Conservation (phyloP, 2,113 vertebrate genomes). For the Heteronetta atricapilla region DNA sequence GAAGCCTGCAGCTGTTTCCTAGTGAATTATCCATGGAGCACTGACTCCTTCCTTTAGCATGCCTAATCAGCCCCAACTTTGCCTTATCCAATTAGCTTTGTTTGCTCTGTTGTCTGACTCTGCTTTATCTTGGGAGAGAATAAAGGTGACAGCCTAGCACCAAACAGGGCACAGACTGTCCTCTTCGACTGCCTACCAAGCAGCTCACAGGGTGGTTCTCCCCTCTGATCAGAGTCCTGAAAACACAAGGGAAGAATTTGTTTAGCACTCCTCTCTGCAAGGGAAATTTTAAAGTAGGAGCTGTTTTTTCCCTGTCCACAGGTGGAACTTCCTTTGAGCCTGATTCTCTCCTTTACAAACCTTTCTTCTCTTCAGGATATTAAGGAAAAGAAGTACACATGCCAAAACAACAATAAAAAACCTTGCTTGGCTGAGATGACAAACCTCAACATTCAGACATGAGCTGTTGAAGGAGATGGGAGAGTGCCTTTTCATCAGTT, state of each 20-base stretch:
- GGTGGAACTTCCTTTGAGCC: neutral
- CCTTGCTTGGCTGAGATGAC: neutral
- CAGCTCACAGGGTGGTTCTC: neutral
- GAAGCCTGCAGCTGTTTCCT: constrained; percentile 52
- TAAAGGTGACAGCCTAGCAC: constrained; percentile 54
- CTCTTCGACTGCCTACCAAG: neutral
- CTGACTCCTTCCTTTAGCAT: constrained; percentile 41
- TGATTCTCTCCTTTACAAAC: neutral
- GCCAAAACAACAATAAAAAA: neutral
- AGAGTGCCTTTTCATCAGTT: neutral
- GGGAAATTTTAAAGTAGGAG: neutral
- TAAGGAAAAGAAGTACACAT: neutral
- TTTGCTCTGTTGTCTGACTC: constrained; percentile 59
- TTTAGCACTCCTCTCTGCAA: neutral
- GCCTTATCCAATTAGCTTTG: constrained; percentile 53
- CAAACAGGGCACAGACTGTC: neutral
- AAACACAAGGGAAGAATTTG: neutral
- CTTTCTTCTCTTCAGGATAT: neutral
- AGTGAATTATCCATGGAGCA: constrained; percentile 34
- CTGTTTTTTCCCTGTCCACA: neutral
- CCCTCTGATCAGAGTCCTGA: neutral
- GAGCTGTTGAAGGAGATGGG: neutral
- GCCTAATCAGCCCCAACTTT: constrained; percentile 61
- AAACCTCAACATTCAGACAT: neutral
- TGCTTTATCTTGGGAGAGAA: constrained; percentile 57